Conservation (phyloP, 2,888 invertebrate species). For the Nasonia oneida region DNA sequence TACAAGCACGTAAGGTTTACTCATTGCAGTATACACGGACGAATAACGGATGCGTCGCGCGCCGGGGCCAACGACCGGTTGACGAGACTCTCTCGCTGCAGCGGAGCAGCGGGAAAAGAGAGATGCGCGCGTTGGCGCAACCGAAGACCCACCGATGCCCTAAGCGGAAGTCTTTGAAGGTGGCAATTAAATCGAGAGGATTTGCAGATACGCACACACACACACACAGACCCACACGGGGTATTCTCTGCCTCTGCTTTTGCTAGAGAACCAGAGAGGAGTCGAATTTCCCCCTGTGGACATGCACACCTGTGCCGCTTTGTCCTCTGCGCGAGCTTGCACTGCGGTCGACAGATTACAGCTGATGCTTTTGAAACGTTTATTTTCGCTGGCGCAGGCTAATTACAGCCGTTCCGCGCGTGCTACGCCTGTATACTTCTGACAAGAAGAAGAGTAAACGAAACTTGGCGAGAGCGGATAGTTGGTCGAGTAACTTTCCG, state of each 20-base stretch:
- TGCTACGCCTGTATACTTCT: not conserved
- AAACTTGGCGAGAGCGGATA: not conserved
- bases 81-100: not conserved
- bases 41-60: not conserved
- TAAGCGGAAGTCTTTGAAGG: conserved; percentile 76
- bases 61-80: conserved; percentile 20
- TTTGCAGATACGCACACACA: conserved; percentile 10
- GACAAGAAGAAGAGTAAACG: not conserved
- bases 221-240: not conserved
- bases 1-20: not conserved
- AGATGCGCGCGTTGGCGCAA: conserved; percentile 59
- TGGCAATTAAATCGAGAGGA: conserved; percentile 70
- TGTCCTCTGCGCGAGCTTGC: not conserved
- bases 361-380: not conserved
- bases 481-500: not conserved
- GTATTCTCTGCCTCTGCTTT: not conserved
- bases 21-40: not conserved
- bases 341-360: not conserved
- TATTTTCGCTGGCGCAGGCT: not conserved
- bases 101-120: conserved; percentile 47
- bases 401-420: not conserved
- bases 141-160: conserved; percentile 72
- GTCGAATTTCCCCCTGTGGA: not conserved
- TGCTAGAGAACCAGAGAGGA: not conserved
- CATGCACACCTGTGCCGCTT: not conserved